Base-by-base conservation (phyloP, 2,888 invertebrate genomes). In the Brachyptera putata region DNA sequence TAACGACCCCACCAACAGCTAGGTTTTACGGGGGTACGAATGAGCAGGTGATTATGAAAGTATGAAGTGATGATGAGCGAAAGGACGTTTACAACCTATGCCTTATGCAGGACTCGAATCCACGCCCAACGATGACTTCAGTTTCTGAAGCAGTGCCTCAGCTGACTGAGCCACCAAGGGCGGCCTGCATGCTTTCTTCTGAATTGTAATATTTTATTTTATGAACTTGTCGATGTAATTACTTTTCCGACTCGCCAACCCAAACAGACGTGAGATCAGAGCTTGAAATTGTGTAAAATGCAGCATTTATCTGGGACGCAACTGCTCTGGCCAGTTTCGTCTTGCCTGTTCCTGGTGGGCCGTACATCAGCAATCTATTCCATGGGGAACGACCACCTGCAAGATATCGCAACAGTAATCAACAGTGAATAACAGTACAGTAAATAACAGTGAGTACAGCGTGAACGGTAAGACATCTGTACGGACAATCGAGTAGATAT, bases 201-300 rank as follows among this genome's bases (percentile, higher is more conserved):
- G n/a, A n/a, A n/a, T n/a, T n/a, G n/a, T n/a, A n/a, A n/a, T n/a
- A n/a, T n/a, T n/a, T n/a, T n/a, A n/a, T n/a, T n/a, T n/a, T n/a
- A n/a, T n/a, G n/a, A n/a, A n/a, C n/a, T n/a, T n/a, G n/a, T n/a
- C n/a, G 30, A 7, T n/a, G 13, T 26, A 36, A 69, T 68, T 69
- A 81, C 82, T 80, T 81, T 70, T 83, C 83, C 56, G 80, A 79
- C 69, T 81, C 77, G 39, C 83, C 83, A 9, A 81, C 73, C 73
- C 77, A 80, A 49, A 75, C 71, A 3, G 81, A 82, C 18, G 81
- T 69, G 24, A 83, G 71, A 68, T 79, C 77, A 11, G 81, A 76
- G 56, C 78, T 76, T 24, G 80, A 78, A 24, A 82, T 73, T 61
- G 73, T 75, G 70, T 78, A 79, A 60, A 82, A 74, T 9, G 72